Evolutionary conservation across 2,113 vertebrate species (phyloP).

Genomic region (Halcyon malimbica): DNA sequence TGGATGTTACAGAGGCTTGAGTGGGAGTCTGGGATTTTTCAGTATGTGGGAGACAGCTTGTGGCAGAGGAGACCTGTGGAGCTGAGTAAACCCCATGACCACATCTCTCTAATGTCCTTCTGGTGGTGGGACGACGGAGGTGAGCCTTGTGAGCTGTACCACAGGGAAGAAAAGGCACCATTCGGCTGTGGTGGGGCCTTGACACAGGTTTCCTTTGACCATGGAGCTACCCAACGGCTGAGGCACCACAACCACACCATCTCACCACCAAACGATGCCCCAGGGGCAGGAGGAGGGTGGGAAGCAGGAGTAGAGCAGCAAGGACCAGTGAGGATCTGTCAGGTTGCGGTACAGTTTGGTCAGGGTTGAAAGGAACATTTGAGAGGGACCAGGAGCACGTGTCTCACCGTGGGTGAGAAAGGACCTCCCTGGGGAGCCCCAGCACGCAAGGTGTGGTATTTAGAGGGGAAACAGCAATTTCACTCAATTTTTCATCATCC

Average conservation of each 20-base stretch:
- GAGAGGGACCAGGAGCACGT: fast-evolving
- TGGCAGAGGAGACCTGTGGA: neutral
- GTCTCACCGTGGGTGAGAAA: fast-evolving
- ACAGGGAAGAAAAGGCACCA: fast-evolving
- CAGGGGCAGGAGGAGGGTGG: neutral
- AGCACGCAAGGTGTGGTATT: too few species aligned
- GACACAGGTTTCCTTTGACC: neutral
- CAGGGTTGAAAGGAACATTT: neutral
- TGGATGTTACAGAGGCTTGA: neutral
- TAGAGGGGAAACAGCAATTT: neutral
- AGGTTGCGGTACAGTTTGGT: neutral
- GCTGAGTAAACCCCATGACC: neutral
- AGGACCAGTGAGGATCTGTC: fast-evolving
- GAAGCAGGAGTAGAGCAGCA: neutral
- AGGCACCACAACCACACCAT: fast-evolving
- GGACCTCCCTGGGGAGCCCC: neutral
- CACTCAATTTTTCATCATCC: neutral
- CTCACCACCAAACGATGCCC: neutral
- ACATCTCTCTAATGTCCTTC: neutral
- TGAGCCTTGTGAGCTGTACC: fast-evolving
- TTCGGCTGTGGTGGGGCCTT: neutral
- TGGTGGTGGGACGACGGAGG: neutral
- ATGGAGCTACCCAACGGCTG: fast-evolving
- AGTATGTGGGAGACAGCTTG: neutral
- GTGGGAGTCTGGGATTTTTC: conserved; percentile 16